Base-by-base conservation (phyloP, 2,888 invertebrate genomes). In the Nomada hirtipes region DNA sequence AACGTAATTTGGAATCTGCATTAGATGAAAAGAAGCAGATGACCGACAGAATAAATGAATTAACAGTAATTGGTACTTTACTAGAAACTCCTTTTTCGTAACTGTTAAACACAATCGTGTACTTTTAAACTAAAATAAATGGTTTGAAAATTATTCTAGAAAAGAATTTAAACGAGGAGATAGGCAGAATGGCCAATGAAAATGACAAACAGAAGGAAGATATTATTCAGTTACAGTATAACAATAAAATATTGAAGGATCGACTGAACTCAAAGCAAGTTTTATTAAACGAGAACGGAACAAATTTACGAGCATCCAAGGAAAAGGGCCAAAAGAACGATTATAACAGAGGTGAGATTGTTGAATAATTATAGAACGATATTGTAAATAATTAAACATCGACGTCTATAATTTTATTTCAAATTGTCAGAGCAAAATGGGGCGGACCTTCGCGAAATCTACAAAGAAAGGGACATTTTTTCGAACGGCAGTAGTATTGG, bases 31-130 rank as follows among this genome's bases (percentile, higher is more conserved):
- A 96, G 84, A 95, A 95, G 82, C 92, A 92, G 67, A 91, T 96
- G 79, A 95, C 94, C 42, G 95, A 96, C 88, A 94, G 94, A 83
- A 93, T 96, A 18, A 96, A 95, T 94, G 95, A 95, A 90, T 95
- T 95, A 91, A 96, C 95, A 85, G 94, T 95, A 88, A 96, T 95
- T 82, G 97, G 95, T 95, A 94, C 89, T 67, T 55, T 47, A 47
- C 4, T 73, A 36, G 3, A 3, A 47, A 29, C 65, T 72, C 63
- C 65, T 63, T 18, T 52, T 26, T 55, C 52, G 1, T 20, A 64
- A 20, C 23, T 26, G 29, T 7, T n/a, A 57, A 42, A 18, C 68
- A 42, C 20, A 67, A 53, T 65, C 13, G 20, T 23, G 55, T 50
- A 20, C 23, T 26, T 11, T 11, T n/a, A 57, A 42, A 18, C 47